Conservation (phyloP, 2,888 invertebrate genomes). For the Orthosia gracilis region DNA sequence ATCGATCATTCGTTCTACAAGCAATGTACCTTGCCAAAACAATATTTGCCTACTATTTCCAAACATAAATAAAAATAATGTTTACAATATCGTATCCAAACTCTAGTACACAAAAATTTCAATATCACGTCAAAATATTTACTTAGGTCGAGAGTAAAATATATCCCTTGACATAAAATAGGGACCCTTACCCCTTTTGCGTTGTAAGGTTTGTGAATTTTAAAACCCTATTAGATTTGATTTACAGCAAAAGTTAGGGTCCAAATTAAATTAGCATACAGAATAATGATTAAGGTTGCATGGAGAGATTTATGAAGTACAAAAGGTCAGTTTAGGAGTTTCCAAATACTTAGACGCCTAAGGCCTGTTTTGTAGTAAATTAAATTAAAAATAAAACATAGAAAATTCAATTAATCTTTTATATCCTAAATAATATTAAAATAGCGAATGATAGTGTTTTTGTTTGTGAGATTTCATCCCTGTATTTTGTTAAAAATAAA, state of each 20-base stretch:
- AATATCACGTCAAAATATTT: conserved; percentile 28
- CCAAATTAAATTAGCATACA: conserved; percentile 57
- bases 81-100: conserved; percentile 3
- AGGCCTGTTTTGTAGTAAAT: neutral
- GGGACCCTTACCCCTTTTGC: conserved; percentile 24
- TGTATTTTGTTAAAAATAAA: no score
- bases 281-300: conserved; percentile 31
- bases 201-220: conserved; percentile 29
- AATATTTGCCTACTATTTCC: neutral
- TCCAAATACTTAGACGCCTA: neutral
- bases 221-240: conserved; percentile 55
- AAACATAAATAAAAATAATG: neutral
- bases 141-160: conserved; percentile 21
- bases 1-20: no score
- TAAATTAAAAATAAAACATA: neutral
- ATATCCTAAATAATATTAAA: no score
- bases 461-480: no score
- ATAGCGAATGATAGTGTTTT: no score
- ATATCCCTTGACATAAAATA: conserved; percentile 33
- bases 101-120: neutral
- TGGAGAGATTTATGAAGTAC: neutral
- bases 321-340: neutral
- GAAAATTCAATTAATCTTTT: no score
- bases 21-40: no score
- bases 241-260: conserved; percentile 58